A percentile compares a stretch with the other conserved stretches of the same genome.
These are phyloP conservation scores for Bhutanitis thaidina DNA, from an alignment of 2,888 invertebrate genomes.

Conservation along the genomic window DNA sequence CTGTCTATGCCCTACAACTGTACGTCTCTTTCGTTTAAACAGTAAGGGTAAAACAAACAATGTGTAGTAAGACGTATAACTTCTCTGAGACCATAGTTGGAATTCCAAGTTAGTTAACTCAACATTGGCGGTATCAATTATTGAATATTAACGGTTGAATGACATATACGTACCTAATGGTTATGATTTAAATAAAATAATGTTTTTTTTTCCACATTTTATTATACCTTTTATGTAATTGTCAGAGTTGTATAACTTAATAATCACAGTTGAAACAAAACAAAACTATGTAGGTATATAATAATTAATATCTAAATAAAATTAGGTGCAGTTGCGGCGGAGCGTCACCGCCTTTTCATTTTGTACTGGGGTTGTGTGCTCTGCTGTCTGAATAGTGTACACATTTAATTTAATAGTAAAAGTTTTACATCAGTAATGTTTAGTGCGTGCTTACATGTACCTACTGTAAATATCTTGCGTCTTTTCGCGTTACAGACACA, in stretches of 20 bases:
- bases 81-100: too few species aligned
- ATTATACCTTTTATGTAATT: slow-evolving; percentile 79
- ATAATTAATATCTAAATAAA: slow-evolving; percentile 64
- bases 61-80: too few species aligned
- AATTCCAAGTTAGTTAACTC: too few species aligned
- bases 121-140: too few species aligned
- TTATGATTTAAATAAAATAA: slow-evolving; percentile 38
- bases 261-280: slow-evolving; percentile 82
- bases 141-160: too few species aligned
- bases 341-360: slow-evolving; percentile 30
- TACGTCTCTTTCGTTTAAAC: too few species aligned
- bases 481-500: too few species aligned
- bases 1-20: too few species aligned
- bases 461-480: background rate
- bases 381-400: slow-evolving; percentile 50
- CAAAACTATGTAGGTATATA: slow-evolving; percentile 58
- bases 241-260: slow-evolving; percentile 81
- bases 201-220: slow-evolving; percentile 58
- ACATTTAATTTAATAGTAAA: slow-evolving; percentile 15
- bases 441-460: background rate
- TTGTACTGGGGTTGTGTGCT: slow-evolving; percentile 72
- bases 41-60: too few species aligned
- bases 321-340: slow-evolving; percentile 41
- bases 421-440: slow-evolving; percentile 7
- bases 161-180: too few species aligned